Evolutionary conservation across 2,888 invertebrate species (phyloP).

Genomic region (Steromphala cineraria): DNA sequence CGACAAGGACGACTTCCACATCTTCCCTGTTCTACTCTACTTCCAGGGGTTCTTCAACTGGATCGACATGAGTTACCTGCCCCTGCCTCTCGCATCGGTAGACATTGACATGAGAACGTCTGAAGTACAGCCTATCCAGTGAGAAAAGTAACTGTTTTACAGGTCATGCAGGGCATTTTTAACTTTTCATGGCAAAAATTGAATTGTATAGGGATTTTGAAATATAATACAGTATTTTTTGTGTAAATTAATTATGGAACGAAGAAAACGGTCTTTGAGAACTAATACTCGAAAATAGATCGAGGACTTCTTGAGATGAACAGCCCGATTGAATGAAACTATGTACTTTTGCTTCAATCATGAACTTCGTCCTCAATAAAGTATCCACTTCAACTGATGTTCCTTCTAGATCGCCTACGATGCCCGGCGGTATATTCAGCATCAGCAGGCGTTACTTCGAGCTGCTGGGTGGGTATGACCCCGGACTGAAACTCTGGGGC

Average conservation of each 20-base stretch:
- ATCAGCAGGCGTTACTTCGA: constrained; percentile 2
- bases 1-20: neutral
- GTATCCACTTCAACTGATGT: too few species aligned
- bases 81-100: neutral
- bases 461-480: neutral
- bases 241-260: too few species aligned
- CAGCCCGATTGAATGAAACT: too few species aligned
- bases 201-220: too few species aligned
- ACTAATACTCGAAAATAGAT: too few species aligned
- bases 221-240: too few species aligned
- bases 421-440: constrained; percentile 10
- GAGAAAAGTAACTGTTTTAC: too few species aligned
- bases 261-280: too few species aligned
- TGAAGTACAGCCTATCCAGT: neutral
- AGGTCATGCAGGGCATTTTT: neutral
- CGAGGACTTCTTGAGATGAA: too few species aligned
- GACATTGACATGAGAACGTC: neutral
- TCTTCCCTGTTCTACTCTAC: neutral
- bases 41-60: constrained; percentile 3
- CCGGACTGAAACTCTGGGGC: neutral
- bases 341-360: too few species aligned
- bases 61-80: neutral
- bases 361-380: too few species aligned
- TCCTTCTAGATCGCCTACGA: neutral
- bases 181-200: too few species aligned